Evolutionary conservation across 2,113 vertebrate species (phyloP).

Genomic region (Ptilonorhynchus violaceus): DNA sequence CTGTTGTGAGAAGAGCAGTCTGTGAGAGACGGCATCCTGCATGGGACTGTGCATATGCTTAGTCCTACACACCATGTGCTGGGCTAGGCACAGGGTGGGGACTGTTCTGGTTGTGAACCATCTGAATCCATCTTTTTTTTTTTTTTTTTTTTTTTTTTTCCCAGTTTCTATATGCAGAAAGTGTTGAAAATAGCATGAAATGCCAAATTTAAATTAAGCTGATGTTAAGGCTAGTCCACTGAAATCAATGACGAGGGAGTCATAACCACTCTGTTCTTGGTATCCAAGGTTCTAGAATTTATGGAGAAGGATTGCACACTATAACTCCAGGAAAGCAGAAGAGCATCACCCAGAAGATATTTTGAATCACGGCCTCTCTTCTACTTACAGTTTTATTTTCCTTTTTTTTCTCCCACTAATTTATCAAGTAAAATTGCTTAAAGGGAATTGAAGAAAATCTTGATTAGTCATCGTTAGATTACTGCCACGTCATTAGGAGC

Average conservation of each 20-base stretch:
- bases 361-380: neutral
- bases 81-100: no score
- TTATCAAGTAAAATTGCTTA: neutral
- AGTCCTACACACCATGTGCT: neutral
- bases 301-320: neutral
- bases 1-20: no score
- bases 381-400: neutral
- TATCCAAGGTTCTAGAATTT: neutral
- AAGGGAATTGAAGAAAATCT: neutral
- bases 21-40: neutral
- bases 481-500: neutral
- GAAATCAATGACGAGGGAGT: neutral
- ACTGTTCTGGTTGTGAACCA: neutral
- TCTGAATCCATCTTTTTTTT: neutral
- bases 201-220: neutral
- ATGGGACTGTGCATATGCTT: neutral
- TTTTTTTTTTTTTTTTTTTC: neutral
- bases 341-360: accelerated
- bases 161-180: neutral
- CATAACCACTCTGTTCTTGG: neutral
- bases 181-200: neutral
- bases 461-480: neutral
- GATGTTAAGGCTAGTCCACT: neutral
- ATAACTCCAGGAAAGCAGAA: neutral
- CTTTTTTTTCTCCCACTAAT: neutral